Evolutionary conservation across 2,888 invertebrate species (phyloP).

Genomic region (Bibio marci): DNA sequence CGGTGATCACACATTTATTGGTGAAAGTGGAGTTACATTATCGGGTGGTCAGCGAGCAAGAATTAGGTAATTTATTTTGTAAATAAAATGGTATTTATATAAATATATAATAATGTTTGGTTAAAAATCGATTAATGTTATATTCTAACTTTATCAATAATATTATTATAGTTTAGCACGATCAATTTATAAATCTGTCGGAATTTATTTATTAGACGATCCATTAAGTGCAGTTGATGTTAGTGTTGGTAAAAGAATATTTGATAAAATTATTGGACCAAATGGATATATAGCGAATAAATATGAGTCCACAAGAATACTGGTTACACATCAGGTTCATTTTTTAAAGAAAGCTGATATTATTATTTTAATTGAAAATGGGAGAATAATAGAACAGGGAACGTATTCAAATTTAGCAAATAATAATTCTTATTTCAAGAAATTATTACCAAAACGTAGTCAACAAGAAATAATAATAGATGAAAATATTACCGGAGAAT

Average conservation of each 20-base stretch:
- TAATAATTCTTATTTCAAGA: constrained; percentile 33
- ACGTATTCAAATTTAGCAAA: constrained; percentile 27
- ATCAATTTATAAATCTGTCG: constrained; percentile 53
- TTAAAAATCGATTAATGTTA: background rate
- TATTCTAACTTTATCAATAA: background rate
- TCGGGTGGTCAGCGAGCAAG: constrained; percentile 63
- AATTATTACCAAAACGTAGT: constrained; percentile 29
- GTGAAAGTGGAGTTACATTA: constrained; percentile 51
- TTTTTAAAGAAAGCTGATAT: constrained; percentile 38
- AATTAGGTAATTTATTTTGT: constrained; percentile 31
- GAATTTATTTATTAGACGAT: constrained; percentile 61
- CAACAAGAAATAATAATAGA: constrained; percentile 10
- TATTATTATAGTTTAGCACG: constrained; percentile 40
- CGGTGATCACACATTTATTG: constrained; percentile 34
- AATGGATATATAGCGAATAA: constrained; percentile 32
- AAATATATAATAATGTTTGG: background rate
- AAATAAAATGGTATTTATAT: too few relatives aligned
- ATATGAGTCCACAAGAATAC: constrained; percentile 39
- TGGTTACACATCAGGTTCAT: constrained; percentile 54
- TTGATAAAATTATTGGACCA: constrained; percentile 45
- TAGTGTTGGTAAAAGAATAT: constrained; percentile 57
- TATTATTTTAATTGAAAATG: constrained; percentile 36
- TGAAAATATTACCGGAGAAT: too few relatives aligned
- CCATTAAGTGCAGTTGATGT: constrained; percentile 64
- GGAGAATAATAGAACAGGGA: constrained; percentile 23